phyloP scores from a whole-genome alignment of 2,888 invertebrate species.

The Phytoseiulus persimilis region DNA sequence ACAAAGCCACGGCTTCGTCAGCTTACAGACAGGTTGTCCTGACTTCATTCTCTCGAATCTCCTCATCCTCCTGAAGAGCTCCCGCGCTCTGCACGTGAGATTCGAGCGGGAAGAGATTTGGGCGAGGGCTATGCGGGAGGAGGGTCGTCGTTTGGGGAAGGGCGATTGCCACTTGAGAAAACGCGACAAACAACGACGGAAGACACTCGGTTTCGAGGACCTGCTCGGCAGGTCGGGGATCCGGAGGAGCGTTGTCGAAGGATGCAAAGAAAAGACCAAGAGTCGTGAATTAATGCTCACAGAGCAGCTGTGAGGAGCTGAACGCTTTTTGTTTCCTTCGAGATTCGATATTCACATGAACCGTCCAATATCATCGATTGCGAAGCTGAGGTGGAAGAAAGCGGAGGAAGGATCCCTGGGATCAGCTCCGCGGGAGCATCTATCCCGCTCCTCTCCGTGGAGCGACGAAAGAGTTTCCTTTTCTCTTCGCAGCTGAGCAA shows the following conservation, averaged over 20 bases:
- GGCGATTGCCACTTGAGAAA: neutral
- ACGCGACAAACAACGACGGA: neutral
- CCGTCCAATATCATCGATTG: neutral
- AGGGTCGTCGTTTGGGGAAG: neutral
- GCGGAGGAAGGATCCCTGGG: neutral
- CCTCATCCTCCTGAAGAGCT: neutral
- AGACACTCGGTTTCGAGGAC: neutral
- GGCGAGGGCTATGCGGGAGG: neutral
- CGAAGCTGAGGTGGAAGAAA: neutral
- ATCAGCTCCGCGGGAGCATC: neutral
- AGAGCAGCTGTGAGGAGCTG: neutral
- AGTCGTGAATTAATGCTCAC: neutral
- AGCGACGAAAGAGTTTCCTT: neutral
- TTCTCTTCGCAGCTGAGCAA: neutral
- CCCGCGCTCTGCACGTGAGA: neutral
- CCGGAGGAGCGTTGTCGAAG: too few species aligned
- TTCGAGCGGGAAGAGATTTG: neutral
- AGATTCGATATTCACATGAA: neutral
- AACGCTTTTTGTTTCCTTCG: neutral
- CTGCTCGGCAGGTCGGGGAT: neutral
- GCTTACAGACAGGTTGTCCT: neutral
- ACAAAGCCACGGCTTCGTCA: neutral
- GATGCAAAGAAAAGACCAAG: neutral
- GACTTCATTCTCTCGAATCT: neutral
- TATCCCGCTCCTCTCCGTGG: neutral